Percentiles rank a stretch among this genome's conserved stretches.
Conservation (phyloP, 2,888 invertebrate genomes). For the Nephrotoma flavescens region DNA sequence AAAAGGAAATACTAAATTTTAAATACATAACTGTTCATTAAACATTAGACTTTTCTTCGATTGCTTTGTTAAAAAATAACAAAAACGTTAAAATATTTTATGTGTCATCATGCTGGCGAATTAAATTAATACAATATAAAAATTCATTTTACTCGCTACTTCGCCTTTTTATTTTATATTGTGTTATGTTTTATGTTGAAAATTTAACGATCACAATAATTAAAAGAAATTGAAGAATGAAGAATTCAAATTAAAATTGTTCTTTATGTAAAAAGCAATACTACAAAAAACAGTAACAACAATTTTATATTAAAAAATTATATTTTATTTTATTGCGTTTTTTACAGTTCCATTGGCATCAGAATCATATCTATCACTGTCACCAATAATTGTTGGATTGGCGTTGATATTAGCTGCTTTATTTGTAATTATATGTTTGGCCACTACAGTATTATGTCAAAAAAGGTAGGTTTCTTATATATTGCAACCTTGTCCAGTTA, state of each 20-base stretch:
- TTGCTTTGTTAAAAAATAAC: background rate
- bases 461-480: constrained; percentile 30
- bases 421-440: constrained; percentile 61
- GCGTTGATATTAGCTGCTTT: constrained; percentile 62
- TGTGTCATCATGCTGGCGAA: background rate
- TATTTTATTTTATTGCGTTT: background rate
- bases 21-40: background rate
- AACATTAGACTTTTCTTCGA: background rate
- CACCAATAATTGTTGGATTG: constrained; percentile 60
- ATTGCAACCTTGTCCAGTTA: background rate
- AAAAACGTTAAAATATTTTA: background rate
- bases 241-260: background rate
- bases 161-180: background rate
- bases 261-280: background rate
- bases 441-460: constrained; percentile 55
- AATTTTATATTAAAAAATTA: background rate
- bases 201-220: background rate
- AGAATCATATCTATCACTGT: constrained; percentile 47
- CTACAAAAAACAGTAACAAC: background rate
- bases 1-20: too few species aligned
- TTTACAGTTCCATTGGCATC: background rate
- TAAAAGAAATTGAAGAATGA: background rate
- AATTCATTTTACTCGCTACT: background rate
- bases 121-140: background rate
- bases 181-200: background rate